Conservation (phyloP, 2,888 invertebrate species). For the Zaprionus bogoriensis region DNA sequence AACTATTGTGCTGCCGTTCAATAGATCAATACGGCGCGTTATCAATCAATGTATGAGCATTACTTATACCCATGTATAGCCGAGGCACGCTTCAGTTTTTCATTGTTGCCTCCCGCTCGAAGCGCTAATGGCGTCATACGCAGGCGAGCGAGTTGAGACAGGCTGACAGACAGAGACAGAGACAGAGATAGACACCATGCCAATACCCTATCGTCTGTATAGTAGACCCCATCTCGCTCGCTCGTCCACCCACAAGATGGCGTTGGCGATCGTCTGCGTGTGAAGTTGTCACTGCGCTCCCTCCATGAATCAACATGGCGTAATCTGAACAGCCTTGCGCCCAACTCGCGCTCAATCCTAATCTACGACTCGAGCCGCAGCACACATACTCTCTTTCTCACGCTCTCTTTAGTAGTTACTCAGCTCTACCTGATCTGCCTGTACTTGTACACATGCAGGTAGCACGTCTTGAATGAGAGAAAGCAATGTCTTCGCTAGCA, state of each 20-base stretch:
- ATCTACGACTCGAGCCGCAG: neutral
- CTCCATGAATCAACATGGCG: conserved; percentile 38
- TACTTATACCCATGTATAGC: too few relatives aligned
- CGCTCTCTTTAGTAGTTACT: too few relatives aligned
- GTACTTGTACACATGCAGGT: too few relatives aligned
- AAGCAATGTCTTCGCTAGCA: too few relatives aligned
- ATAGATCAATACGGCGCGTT: conserved; percentile 9
- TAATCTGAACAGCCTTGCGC: conserved; percentile 38
- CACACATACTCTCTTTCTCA: too few relatives aligned
- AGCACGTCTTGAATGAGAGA: too few relatives aligned
- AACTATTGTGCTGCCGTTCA: conserved; percentile 9
- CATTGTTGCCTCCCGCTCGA: conserved; percentile 20
- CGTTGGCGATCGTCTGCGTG: neutral
- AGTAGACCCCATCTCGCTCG: too few relatives aligned
- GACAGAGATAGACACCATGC: neutral
- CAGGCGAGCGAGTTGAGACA: conserved; percentile 22
- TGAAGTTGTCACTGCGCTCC: neutral
- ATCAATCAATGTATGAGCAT: neutral
- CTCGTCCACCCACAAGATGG: neutral
- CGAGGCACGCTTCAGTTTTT: conserved; percentile 17
- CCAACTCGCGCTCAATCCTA: neutral
- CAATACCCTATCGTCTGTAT: neutral
- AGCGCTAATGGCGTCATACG: conserved; percentile 29
- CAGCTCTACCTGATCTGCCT: too few relatives aligned
- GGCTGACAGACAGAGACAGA: conserved; percentile 15